phyloP scores from a whole-genome alignment of 2,888 invertebrate genomes.

The Iphiclides podalirius region DNA sequence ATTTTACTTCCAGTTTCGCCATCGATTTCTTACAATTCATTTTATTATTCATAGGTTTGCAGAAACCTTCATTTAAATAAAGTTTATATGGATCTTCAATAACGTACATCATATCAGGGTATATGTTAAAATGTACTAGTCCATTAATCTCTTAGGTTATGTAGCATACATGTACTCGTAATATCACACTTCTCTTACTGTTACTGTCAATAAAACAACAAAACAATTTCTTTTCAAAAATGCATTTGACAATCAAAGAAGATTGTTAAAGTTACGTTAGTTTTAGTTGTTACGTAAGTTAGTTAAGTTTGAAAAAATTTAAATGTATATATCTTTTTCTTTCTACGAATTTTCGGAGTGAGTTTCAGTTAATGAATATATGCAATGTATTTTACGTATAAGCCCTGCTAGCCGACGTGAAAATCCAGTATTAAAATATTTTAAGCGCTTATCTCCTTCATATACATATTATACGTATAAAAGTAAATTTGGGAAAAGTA shows the following conservation, averaged over 20 bases:
- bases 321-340: no score
- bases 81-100: slow-evolving; percentile 12
- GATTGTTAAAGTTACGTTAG: no score
- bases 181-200: no score
- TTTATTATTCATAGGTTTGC: slow-evolving; percentile 23
- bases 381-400: slow-evolving; percentile 15
- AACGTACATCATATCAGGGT: no score
- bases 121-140: no score
- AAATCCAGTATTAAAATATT: slow-evolving; percentile 12
- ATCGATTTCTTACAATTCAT: slow-evolving; percentile 19
- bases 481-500: not conserved
- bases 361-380: slow-evolving; percentile 14
- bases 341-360: not conserved
- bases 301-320: no score
- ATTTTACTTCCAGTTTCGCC: slow-evolving; percentile 11
- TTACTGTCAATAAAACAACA: no score
- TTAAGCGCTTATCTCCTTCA: slow-evolving; percentile 10
- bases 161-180: no score
- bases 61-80: slow-evolving; percentile 2
- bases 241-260: no score
- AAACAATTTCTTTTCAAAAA: no score
- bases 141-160: no score
- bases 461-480: not conserved
- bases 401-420: slow-evolving; percentile 2
- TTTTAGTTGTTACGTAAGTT: no score